Evolutionary conservation across 2,113 vertebrate genomes (phyloP).

Genomic region (Sciurus niger): DNA sequence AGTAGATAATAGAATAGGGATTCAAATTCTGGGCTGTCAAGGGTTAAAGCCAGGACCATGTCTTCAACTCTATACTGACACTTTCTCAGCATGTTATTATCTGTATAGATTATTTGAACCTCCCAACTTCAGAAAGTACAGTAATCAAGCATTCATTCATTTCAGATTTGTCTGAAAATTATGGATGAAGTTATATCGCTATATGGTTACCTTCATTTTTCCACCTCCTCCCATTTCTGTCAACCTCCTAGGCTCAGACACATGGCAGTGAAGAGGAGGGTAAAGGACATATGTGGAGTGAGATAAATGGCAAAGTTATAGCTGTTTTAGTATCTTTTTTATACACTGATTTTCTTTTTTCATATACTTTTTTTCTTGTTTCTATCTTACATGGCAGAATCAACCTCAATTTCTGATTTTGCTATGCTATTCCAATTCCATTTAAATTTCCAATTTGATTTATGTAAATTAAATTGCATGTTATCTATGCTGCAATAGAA

Average conservation of each 20-base stretch:
- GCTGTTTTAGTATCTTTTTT: not conserved
- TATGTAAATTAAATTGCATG: conserved; percentile 60
- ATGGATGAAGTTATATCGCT: not conserved
- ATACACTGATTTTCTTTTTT: not conserved
- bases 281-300: not conserved
- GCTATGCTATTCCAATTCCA: not conserved
- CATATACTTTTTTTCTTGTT: not conserved
- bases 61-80: not conserved
- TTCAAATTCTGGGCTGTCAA: not conserved
- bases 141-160: not conserved
- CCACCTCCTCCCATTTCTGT: not conserved
- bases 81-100: not conserved
- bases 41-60: not conserved
- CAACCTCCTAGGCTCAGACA: not conserved
- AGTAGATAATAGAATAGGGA: not conserved
- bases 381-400: not conserved
- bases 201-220: not conserved
- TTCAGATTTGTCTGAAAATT: not conserved
- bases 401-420: not conserved
- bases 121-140: not conserved
- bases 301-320: not conserved
- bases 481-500: conserved; percentile 58
- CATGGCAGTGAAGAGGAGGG: not conserved
- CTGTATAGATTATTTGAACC: not conserved
- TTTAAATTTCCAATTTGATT: conserved; percentile 58